Evolutionary conservation across 2,888 invertebrate genomes (phyloP), one percentile per base, ranked within the genome.

Genomic region (Cybosia mesomella): DNA sequence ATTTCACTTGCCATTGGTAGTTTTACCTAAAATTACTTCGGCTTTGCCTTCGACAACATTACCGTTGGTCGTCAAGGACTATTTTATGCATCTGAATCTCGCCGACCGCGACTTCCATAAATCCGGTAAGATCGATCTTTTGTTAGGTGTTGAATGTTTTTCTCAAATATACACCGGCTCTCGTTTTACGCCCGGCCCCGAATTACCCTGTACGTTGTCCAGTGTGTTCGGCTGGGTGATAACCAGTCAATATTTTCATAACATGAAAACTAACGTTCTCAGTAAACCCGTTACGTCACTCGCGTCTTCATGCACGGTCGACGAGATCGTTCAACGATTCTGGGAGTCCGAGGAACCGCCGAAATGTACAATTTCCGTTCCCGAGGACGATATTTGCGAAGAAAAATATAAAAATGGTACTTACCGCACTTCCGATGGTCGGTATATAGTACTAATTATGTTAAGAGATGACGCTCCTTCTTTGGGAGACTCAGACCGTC

Each of bases 41-140:
- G 11, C 67, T 54, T 8, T 75, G 73, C 2, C 80, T 77, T n/a
- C 72, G 72, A 57, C 78, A 72, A 22, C 72, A 68, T 21, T 58
- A 67, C 34, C 74, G 49, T 49, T 49, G 49, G 49, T 15, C 49
- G 49, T 49, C 49, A 49, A 49, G 49, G 49, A 49, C 15, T 49
- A 49, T 49, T 49, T 49, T 49, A 49, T 49, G 49, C 49, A 49
- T 49, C 49, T 49, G 49, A 24, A 59, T 21, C 32, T 59, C 24
- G 34, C 59, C 24, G 59, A 59, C 36, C 34, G 36, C n/a, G 36
- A 59, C 32, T 59, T 34, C 15, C 32, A 28, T 32, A 58, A 18
- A 58, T 32, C 7, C n/a, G 32, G 58, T 24, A 15, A 18, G 18
- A 32, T 58, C 58, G 58, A 58, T 22, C 24, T 58, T 24, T 22